phyloP scores from a whole-genome alignment of 2,888 invertebrate genomes.

The Pardosa pseudoannulata region DNA sequence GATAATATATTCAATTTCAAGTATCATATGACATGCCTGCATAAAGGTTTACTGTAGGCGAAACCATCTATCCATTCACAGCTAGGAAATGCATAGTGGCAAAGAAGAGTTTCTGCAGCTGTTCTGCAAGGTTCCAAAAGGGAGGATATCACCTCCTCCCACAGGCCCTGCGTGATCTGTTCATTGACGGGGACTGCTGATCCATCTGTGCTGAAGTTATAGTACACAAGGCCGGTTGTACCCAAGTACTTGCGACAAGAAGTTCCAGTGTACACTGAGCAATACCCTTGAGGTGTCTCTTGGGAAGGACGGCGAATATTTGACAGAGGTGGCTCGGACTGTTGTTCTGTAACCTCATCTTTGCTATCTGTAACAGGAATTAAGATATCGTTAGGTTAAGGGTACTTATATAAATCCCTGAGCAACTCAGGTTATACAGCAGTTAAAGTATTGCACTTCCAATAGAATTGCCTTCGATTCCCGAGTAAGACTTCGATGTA shows the following conservation, averaged over 20 bases:
- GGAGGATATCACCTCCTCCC: conserved; percentile 89
- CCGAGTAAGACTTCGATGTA: too few relatives aligned
- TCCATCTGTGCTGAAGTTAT: conserved; percentile 83
- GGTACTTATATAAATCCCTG: too few relatives aligned
- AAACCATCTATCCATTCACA: conserved; percentile 83
- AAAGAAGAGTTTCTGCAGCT: conserved; percentile 92
- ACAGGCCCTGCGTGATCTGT: conserved; percentile 87
- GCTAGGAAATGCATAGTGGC: conserved; percentile 93
- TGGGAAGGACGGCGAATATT: conserved; percentile 45
- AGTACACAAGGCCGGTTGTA: conserved; percentile 85
- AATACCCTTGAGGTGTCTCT: conserved; percentile 82
- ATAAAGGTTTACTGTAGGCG: conserved; percentile 86
- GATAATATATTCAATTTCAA: too few relatives aligned
- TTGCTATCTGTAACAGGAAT: too few relatives aligned
- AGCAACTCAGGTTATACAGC: too few relatives aligned
- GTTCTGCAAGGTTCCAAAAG: conserved; percentile 89
- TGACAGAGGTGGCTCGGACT: conserved; percentile 60
- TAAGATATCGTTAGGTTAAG: too few relatives aligned
- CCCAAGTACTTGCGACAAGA: conserved; percentile 82
- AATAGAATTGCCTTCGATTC: too few relatives aligned
- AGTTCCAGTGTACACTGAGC: conserved; percentile 91
- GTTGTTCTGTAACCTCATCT: conserved; percentile 21
- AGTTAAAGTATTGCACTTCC: too few relatives aligned
- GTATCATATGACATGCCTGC: conserved; percentile 79
- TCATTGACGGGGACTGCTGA: conserved; percentile 88